phyloP scores from a whole-genome alignment of 1,140 invertebrate species.

The Caerostris darwini region DNA sequence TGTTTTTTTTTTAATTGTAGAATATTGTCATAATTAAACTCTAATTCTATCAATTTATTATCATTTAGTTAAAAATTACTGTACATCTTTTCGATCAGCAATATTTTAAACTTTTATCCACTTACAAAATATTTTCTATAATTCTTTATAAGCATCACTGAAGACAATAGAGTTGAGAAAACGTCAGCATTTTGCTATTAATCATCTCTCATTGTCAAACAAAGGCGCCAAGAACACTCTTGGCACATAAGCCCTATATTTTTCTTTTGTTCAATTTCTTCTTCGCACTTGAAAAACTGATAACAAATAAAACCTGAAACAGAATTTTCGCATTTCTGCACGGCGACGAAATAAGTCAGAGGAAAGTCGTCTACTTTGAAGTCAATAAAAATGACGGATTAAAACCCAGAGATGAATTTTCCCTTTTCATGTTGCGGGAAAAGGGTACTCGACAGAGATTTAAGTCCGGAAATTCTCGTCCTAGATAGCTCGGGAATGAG shows the following conservation, averaged over 20 bases:
- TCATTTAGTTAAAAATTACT: no score
- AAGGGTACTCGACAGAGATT: not conserved
- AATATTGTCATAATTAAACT: no score
- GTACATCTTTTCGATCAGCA: no score
- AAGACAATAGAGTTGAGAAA: not conserved
- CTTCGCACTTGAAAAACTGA: no score
- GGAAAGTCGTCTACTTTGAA: not conserved
- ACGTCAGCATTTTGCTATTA: not conserved
- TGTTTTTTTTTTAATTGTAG: no score
- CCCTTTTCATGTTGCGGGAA: not conserved
- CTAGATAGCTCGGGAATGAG: not conserved
- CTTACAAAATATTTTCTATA: not conserved
- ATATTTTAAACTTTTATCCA: not conserved
- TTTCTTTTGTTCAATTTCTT: no score
- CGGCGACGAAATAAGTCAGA: not conserved
- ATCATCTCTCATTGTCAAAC: not conserved
- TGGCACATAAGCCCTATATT: no score
- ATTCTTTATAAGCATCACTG: not conserved
- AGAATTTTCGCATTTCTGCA: not conserved
- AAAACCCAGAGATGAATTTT: not conserved
- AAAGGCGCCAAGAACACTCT: no score
- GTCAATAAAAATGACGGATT: conserved; percentile 36
- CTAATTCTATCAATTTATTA: no score
- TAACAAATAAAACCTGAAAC: no score
- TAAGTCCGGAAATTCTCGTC: not conserved